A percentile compares a stretch with the other conserved stretches of the same genome.
phyloP scores from a whole-genome alignment of 2,888 invertebrate genomes.

The Poecilus cupreus region DNA sequence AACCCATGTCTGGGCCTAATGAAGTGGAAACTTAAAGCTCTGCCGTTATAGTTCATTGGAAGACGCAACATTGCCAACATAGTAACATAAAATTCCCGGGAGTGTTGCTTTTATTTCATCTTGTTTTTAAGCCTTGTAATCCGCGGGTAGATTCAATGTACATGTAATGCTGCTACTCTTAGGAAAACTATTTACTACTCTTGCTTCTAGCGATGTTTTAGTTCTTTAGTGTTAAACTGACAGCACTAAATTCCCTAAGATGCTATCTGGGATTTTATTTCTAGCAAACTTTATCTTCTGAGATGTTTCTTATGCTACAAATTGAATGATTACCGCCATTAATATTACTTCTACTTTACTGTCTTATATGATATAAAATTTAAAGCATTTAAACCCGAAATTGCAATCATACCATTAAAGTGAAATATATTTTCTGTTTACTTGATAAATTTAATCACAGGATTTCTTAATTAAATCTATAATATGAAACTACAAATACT shows the following conservation, averaged over 20 bases:
- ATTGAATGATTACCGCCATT: constrained; percentile 18
- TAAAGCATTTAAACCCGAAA: neutral
- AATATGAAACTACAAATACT: no score
- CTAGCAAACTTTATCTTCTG: neutral
- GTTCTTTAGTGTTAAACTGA: constrained; percentile 46
- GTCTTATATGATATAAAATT: neutral
- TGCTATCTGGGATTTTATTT: constrained; percentile 32
- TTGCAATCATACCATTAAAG: constrained; percentile 19
- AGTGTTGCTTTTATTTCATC: constrained; percentile 44
- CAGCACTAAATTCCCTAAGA: constrained; percentile 45
- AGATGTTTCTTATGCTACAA: constrained; percentile 31
- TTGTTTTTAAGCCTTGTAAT: constrained; percentile 41
- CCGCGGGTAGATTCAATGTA: constrained; percentile 7
- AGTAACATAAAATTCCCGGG: constrained; percentile 41
- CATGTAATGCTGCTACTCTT: constrained; percentile 4
- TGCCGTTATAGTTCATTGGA: constrained; percentile 26
- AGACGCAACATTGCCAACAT: neutral
- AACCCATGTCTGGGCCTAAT: constrained; percentile 52
- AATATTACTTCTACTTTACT: neutral
- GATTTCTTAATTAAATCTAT: no score
- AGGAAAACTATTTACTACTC: constrained; percentile 42
- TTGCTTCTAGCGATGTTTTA: constrained; percentile 33
- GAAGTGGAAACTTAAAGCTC: constrained; percentile 47
- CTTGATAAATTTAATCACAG: no score
- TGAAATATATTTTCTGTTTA: neutral